Percentiles rank a stretch among this genome's conserved stretches.
Evolutionary conservation across 2,113 vertebrate species (phyloP).

Genomic region (Podarcis muralis): DNA sequence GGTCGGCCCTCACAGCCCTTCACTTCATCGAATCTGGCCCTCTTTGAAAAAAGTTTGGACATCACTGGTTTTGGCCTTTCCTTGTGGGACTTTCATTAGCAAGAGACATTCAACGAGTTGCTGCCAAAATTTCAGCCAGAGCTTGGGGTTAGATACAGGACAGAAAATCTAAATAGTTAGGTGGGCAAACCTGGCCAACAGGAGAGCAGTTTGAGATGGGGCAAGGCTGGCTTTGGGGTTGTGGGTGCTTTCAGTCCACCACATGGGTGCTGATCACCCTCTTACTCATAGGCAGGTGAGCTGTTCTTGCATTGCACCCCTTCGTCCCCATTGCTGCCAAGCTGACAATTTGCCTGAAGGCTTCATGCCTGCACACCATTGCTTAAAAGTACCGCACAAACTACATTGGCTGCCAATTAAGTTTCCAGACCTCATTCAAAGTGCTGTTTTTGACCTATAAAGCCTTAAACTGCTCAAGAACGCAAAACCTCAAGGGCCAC

Average conservation of each 20-base stretch:
- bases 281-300: too few species aligned
- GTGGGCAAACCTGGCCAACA: not conserved
- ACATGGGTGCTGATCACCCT: not conserved
- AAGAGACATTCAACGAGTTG: not conserved
- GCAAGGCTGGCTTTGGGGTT: not conserved
- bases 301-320: not conserved
- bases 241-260: not conserved
- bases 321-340: not conserved
- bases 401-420: too few species aligned
- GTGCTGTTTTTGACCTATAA: too few species aligned
- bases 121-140: not conserved
- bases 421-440: too few species aligned
- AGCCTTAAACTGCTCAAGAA: too few species aligned
- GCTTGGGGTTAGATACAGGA: not conserved
- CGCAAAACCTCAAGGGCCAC: too few species aligned
- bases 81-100: too few species aligned
- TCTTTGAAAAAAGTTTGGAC: too few species aligned
- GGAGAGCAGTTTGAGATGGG: too few species aligned
- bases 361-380: not conserved
- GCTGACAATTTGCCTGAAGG: not conserved
- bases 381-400: not conserved
- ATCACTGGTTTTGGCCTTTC: too few species aligned
- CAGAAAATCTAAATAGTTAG: not conserved
- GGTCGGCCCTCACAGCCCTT: too few species aligned
- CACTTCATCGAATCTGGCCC: too few species aligned